Evolutionary conservation across 2,113 vertebrate species (phyloP).

Genomic region (Eolophus roseicapilla): DNA sequence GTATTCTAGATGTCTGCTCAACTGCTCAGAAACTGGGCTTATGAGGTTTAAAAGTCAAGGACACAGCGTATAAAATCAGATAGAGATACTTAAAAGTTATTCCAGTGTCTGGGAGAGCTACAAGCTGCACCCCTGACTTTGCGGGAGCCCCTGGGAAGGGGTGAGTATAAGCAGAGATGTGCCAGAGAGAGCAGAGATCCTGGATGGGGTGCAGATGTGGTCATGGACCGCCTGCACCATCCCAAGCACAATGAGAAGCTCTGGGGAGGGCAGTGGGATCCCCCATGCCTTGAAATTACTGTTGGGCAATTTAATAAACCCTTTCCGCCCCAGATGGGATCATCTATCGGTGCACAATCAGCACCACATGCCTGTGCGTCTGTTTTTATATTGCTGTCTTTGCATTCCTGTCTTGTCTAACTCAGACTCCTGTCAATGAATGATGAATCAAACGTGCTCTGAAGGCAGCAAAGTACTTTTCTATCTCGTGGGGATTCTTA

Average conservation of each 20-base stretch:
- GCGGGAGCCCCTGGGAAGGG: not conserved
- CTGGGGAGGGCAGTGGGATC: not conserved
- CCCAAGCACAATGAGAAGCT: not conserved
- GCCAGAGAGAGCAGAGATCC: not conserved
- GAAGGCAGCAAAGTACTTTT: not conserved
- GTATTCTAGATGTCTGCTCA: not conserved
- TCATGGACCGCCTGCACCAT: fast-evolving
- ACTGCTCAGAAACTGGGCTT: not conserved
- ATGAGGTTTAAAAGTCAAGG: not conserved
- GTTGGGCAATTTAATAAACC: not conserved
- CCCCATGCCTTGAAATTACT: not conserved
- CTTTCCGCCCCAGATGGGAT: not conserved
- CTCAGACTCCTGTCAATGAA: not conserved
- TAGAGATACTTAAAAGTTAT: not conserved
- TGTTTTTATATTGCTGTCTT: not conserved
- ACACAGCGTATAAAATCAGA: not conserved
- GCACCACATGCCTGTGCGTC: not conserved
- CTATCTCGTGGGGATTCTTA: not conserved
- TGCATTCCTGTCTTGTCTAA: not conserved
- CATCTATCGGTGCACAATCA: not conserved
- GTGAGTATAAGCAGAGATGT: not conserved
- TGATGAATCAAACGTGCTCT: not conserved
- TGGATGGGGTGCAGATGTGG: fast-evolving
- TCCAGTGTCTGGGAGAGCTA: not conserved
- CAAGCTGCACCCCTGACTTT: not conserved